Evolutionary conservation across 1,140 invertebrate species (phyloP).

Genomic region (Drosophila nikananu): DNA sequence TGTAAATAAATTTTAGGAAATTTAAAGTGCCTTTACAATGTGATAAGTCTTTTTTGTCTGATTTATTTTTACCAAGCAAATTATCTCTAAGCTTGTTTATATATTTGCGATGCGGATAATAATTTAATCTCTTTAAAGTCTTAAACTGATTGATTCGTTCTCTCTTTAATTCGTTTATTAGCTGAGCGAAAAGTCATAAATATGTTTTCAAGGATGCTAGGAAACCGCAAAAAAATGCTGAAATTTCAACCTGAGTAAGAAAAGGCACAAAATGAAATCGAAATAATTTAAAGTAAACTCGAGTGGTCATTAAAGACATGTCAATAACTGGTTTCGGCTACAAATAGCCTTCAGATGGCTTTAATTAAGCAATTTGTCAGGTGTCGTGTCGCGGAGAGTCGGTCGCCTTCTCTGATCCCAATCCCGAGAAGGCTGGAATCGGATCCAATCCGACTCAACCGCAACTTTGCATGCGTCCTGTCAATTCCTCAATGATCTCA

Average conservation of each 20-base stretch:
- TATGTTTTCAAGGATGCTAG: conserved; percentile 50
- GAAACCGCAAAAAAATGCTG: conserved; percentile 56
- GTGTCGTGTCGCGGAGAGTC: conserved; percentile 45
- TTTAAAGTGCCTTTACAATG: too few species aligned
- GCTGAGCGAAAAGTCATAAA: neutral
- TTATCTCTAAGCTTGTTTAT: neutral
- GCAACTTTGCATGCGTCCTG: conserved; percentile 68
- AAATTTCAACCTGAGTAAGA: conserved; percentile 14
- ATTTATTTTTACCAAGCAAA: neutral
- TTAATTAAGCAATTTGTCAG: conserved; percentile 83
- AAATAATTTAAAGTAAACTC: conserved; percentile 38
- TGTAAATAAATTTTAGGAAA: neutral
- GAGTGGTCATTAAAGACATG: conserved; percentile 66
- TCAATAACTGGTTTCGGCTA: conserved; percentile 61
- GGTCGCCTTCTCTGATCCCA: conserved; percentile 43
- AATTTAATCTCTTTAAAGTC: neutral
- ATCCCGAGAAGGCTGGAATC: conserved; percentile 24
- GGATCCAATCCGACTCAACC: conserved; percentile 13
- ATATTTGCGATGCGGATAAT: neutral
- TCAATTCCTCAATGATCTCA: conserved; percentile 60
- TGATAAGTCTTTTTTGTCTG: too few species aligned
- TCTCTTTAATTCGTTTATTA: conserved; percentile 12
- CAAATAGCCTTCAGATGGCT: conserved; percentile 71
- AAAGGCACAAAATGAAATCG: conserved; percentile 13
- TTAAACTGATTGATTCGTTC: conserved; percentile 7